Conservation (phyloP, 1,140 invertebrate species). For the Globodera rostochiensis region DNA sequence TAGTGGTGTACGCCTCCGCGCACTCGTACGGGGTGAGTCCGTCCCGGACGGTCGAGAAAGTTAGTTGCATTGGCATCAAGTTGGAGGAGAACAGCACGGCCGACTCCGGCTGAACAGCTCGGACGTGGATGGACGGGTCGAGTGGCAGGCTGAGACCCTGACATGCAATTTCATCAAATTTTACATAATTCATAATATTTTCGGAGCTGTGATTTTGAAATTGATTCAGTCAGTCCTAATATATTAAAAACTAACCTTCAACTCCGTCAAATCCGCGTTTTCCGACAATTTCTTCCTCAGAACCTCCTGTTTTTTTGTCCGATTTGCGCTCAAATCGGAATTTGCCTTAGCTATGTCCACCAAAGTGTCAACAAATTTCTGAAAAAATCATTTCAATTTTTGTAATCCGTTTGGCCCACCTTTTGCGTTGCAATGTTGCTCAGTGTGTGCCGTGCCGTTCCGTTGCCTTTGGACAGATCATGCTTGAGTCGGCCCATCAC, state of each 20-base stretch:
- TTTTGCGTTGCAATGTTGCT: conserved; percentile 42
- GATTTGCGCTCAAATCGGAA: conserved; percentile 73
- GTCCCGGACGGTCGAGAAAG: conserved; percentile 77
- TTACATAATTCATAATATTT: too few relatives aligned
- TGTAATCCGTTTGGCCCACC: conserved; percentile 2
- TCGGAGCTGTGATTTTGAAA: too few relatives aligned
- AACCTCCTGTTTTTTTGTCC: conserved; percentile 78
- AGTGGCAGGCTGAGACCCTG: conserved; percentile 42
- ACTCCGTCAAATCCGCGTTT: conserved; percentile 83
- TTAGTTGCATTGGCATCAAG: conserved; percentile 92
- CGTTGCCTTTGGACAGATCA: conserved; percentile 42
- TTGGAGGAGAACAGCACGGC: conserved; percentile 95
- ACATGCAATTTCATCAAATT: neutral
- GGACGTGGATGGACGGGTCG: conserved; percentile 75
- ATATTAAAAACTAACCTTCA: conserved; percentile 72
- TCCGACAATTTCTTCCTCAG: conserved; percentile 62
- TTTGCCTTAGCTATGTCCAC: conserved; percentile 41
- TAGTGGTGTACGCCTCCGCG: conserved; percentile 73
- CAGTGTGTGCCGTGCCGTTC: conserved; percentile 34
- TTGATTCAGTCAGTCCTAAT: too few relatives aligned
- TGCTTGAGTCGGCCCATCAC: conserved; percentile 42
- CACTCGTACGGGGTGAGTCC: conserved; percentile 43
- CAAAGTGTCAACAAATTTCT: conserved; percentile 44
- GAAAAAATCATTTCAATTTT: neutral
- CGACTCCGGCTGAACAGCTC: conserved; percentile 81